Percentiles rank a stretch among this genome's conserved stretches.
Evolutionary conservation across 2,888 invertebrate species (phyloP).

Genomic region (Tupiocoris notatus): DNA sequence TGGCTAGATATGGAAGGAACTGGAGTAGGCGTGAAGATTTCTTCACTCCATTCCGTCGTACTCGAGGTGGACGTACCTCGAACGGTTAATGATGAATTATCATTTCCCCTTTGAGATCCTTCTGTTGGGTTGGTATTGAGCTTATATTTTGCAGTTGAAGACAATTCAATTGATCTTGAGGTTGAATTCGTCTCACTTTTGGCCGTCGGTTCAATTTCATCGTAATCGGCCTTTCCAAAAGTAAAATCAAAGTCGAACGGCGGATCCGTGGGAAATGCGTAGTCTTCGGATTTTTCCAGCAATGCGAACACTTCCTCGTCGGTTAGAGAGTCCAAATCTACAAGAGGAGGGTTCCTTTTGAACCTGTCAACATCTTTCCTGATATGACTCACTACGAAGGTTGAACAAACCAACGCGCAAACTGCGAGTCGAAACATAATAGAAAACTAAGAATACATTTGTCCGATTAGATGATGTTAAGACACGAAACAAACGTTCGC

Average conservation of each 20-base stretch:
- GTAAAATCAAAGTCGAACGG: not conserved
- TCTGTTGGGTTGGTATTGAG: no score
- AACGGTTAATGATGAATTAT: no score
- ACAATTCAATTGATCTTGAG: no score
- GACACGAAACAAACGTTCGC: not conserved
- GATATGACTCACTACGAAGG: not conserved
- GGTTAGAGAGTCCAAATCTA: conserved; percentile 16
- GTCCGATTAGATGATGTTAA: not conserved
- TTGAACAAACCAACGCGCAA: not conserved
- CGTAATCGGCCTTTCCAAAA: not conserved
- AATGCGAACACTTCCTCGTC: conserved; percentile 30
- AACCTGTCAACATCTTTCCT: not conserved
- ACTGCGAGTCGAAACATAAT: not conserved
- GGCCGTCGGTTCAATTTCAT: conserved; percentile 4
- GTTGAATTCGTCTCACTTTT: no score
- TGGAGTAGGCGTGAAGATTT: no score
- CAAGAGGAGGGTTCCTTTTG: not conserved
- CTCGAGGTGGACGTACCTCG: no score
- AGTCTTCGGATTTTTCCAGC: conserved; percentile 25
- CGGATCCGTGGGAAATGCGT: conserved; percentile 12
- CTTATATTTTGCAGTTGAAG: no score
- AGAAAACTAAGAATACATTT: not conserved
- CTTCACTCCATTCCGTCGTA: no score
- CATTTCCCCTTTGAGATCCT: no score
- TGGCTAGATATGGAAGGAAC: no score